phyloP scores from a whole-genome alignment of 2,888 invertebrate species.

The Hirtodrosophila confusa region DNA sequence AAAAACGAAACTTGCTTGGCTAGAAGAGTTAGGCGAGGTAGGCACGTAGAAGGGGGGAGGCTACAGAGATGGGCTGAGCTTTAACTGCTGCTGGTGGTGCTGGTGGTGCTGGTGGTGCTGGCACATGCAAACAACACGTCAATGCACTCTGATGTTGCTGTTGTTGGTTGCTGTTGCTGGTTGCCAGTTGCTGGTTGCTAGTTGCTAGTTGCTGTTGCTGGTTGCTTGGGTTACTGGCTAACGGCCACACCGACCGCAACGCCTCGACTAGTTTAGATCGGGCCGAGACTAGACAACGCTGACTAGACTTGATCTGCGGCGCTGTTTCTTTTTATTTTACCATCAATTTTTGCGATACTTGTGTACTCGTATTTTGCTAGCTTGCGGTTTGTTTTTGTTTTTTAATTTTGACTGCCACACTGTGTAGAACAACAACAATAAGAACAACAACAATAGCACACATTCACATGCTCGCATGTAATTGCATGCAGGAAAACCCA shows the following conservation, averaged over 20 bases:
- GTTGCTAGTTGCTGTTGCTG: slow-evolving; percentile 19
- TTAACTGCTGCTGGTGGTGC: slow-evolving; percentile 30
- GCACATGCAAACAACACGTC: slow-evolving; percentile 74
- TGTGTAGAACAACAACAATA: slow-evolving; percentile 35
- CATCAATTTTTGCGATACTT: slow-evolving; percentile 43
- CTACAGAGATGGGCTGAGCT: slow-evolving; percentile 53
- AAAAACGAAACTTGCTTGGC: slow-evolving; percentile 66
- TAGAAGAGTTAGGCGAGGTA: slow-evolving; percentile 39
- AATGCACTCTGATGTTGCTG: slow-evolving; percentile 64
- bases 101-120: slow-evolving; percentile 21
- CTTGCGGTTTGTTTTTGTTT: slow-evolving; percentile 36
- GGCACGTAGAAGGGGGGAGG: slow-evolving; percentile 13
- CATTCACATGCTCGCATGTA: slow-evolving; percentile 37
- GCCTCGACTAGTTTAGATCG: slow-evolving; percentile 77
- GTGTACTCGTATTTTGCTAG: slow-evolving; percentile 29
- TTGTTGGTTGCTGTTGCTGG: slow-evolving; percentile 8
- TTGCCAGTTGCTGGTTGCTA: slow-evolving; percentile 5
- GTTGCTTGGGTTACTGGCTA: slow-evolving; percentile 16
- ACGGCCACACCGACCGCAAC: slow-evolving; percentile 64
- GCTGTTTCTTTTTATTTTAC: slow-evolving; percentile 49
- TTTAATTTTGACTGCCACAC: slow-evolving; percentile 4
- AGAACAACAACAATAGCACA: slow-evolving; percentile 35
- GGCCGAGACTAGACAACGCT: slow-evolving; percentile 65
- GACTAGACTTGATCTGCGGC: slow-evolving; percentile 67
- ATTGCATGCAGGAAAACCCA: slow-evolving; percentile 57